Percentiles rank a stretch among this genome's conserved stretches.
Evolutionary conservation across 2,797 vertebrate genomes (phyloP).

Genomic region (Rhinophrynus dorsalis): DNA sequence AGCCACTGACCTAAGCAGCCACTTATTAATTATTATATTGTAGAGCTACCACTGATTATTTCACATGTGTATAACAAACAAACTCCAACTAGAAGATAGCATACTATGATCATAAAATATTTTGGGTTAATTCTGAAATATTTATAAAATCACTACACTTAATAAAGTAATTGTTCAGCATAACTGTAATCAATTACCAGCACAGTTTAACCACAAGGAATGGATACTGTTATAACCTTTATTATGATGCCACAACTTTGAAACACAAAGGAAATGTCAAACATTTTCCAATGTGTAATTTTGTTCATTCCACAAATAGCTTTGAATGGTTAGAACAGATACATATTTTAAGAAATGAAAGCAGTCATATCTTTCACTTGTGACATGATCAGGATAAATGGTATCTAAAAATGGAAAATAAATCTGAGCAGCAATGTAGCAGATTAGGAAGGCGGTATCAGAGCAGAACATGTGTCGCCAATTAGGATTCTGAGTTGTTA

Average conservation of each 20-base stretch:
- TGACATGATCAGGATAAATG: background rate
- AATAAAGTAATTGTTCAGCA: too few species aligned
- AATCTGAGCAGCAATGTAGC: conserved; percentile 9
- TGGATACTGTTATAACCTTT: too few species aligned
- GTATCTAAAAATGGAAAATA: conserved; percentile 10
- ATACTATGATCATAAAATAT: too few species aligned
- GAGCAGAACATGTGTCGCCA: background rate
- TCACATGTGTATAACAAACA: too few species aligned
- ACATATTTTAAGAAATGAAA: conserved; percentile 6
- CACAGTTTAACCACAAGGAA: too few species aligned
- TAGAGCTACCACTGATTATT: too few species aligned
- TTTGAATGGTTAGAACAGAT: background rate
- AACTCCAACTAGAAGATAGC: too few species aligned
- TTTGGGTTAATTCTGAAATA: too few species aligned
- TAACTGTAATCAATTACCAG: too few species aligned
- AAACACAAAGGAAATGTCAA: background rate
- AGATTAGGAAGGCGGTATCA: conserved; percentile 12
- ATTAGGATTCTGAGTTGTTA: conserved; percentile 17
- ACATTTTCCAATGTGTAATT: background rate
- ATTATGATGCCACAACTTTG: background rate
- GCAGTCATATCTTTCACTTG: conserved; percentile 1
- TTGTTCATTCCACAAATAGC: background rate
- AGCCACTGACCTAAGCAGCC: too few species aligned
- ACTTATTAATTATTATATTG: too few species aligned
- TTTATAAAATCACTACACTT: too few species aligned